These are phyloP conservation scores for Agrochola macilenta DNA, from an alignment of 2,888 invertebrate genomes.

Conservation along the genomic window DNA sequence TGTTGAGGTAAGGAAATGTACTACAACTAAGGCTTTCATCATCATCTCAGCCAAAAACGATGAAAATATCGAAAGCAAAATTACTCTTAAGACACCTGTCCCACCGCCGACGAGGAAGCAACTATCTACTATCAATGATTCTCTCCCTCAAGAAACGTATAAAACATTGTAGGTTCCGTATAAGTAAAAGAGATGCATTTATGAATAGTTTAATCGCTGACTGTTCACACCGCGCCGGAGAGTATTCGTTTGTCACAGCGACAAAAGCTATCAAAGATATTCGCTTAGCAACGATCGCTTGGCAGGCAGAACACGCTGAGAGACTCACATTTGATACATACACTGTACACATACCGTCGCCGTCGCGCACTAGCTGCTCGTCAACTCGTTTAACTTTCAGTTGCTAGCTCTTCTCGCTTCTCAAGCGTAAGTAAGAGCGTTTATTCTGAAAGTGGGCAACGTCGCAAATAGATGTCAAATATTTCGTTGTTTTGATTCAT, in stretches of 20 bases:
- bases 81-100: neutral
- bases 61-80: neutral
- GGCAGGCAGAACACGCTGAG: neutral
- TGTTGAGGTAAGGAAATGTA: constrained; percentile 72
- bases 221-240: neutral
- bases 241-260: neutral
- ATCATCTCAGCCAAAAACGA: too few relatives aligned
- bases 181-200: neutral
- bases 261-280: neutral
- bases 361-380: neutral
- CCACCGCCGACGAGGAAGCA: neutral
- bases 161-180: neutral
- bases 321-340: too few relatives aligned
- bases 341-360: too few relatives aligned
- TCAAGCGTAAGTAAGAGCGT: too few relatives aligned
- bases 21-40: neutral
- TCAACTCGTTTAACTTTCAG: neutral
- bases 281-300: neutral
- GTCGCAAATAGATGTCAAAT: too few relatives aligned
- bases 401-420: too few relatives aligned
- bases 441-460: too few relatives aligned
- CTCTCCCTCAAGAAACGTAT: neutral
- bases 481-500: too few relatives aligned
- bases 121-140: neutral
- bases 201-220: too few relatives aligned